Base-by-base conservation (phyloP, 2,113 vertebrate species). In the Bufo bufo region DNA sequence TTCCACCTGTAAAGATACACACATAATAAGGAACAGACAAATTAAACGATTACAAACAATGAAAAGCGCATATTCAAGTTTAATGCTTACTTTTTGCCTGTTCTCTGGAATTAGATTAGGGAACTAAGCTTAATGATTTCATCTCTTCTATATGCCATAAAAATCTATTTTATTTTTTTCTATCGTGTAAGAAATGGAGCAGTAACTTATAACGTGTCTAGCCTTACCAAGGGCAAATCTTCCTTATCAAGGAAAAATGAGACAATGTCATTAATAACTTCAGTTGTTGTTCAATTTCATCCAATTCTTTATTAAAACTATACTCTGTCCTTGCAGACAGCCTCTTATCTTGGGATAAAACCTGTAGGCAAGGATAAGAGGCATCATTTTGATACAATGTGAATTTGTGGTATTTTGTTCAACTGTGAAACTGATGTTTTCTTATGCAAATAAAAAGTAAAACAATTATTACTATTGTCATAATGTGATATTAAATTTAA, bases 191-290 rank as follows among this genome's bases (percentile, higher is more conserved):
- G 9, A 49, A 82, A 82, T 49, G 65, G 45, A 1, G 6, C 50
- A 17, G 8, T 75, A 65, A 20, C 80, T 49, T 58, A 65, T 47
- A 49, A 8, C 13, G 43, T 82, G 23, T 82, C 43, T 82, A 82
- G 80, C 19, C 59, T 19, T 11, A 82, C 80, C 58, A 82, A 82
- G 80, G 80, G 43, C 80, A 65, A 82, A 82, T 65, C 80, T 63
- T 63, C 16, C 79, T 47, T 45, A 82, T 82, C 79, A 19, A 47
- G 11, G 20, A 13, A 82, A 82, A 33, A 82, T 65, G 63, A 82
- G 80, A 82, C 58, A 65, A 58, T 43, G 58, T 12, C 58, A 82
- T 82, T 82, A 82, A 82, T 82, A 63, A 63, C 12, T 82, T 61
- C 23, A 33, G n/a, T 33, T n/a, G 17, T 20, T 50, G 72, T 75